Conservation (phyloP, 2,113 vertebrate species). For the Paramisgurnus dabryanus region DNA sequence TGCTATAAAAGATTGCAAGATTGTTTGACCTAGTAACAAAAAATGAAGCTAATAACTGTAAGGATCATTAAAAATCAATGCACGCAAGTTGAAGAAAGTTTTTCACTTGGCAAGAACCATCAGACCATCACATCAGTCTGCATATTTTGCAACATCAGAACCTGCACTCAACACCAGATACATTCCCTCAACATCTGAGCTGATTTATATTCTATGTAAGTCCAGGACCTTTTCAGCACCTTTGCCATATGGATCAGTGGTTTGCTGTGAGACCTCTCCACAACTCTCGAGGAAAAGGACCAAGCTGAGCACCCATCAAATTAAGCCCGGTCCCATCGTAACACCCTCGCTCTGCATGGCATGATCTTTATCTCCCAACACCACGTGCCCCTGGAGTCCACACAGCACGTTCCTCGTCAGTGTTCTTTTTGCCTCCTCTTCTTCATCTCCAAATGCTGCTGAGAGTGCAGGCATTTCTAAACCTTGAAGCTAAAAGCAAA, state of each 20-base stretch:
- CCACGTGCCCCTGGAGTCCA: slow-evolving; percentile 57
- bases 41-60: too few species aligned
- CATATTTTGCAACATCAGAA: neutral
- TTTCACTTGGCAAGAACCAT: slow-evolving; percentile 3
- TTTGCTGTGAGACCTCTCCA: slow-evolving; percentile 31
- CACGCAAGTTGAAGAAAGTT: neutral
- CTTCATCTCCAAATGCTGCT: slow-evolving; percentile 65
- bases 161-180: neutral
- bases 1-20: too few species aligned
- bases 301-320: slow-evolving; percentile 34
- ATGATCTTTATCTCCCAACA: slow-evolving; percentile 28
- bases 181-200: neutral
- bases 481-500: slow-evolving; percentile 47
- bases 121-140: neutral
- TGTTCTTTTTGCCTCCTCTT: slow-evolving; percentile 64
- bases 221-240: neutral
- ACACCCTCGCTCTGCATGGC: neutral
- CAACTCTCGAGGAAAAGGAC: slow-evolving; percentile 14
- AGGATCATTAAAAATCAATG: too few species aligned
- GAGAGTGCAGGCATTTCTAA: slow-evolving; percentile 62
- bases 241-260: slow-evolving; percentile 19
- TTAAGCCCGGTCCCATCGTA: slow-evolving; percentile 16
- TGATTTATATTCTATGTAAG: slow-evolving; percentile 23
- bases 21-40: too few species aligned
- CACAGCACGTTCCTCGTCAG: slow-evolving; percentile 60